Evolutionary conservation across 2,113 vertebrate genomes (phyloP).

Genomic region (Limanda limanda): DNA sequence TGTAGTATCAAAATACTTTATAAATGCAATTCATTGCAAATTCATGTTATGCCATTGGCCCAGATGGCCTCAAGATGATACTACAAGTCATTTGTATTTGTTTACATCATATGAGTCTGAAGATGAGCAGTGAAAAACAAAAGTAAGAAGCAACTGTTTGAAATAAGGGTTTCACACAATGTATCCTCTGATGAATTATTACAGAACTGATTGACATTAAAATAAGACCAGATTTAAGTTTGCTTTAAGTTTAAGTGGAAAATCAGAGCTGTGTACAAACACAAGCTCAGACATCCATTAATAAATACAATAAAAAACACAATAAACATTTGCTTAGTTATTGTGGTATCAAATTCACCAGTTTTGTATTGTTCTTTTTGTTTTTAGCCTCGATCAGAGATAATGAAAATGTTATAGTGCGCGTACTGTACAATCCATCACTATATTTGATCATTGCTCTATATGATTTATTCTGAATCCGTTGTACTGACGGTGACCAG

Average conservation of each 20-base stretch:
- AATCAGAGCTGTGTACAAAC: conserved; percentile 4
- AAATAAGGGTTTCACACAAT: not conserved
- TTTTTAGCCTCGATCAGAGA: no score
- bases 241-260: not conserved
- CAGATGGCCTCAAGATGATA: no score
- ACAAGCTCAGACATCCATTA: not conserved
- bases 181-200: not conserved
- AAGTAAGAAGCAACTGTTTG: not conserved
- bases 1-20: no score
- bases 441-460: no score
- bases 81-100: no score
- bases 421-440: no score
- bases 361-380: no score
- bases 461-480: not conserved
- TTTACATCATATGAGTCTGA: not conserved
- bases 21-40: no score
- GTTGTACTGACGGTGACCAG: conserved; percentile 26
- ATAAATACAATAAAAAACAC: not conserved
- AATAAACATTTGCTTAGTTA: no score
- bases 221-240: not conserved
- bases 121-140: not conserved
- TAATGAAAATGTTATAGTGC: no score
- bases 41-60: no score
- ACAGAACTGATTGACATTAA: not conserved
- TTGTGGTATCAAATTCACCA: no score